Evolutionary conservation across 1,140 invertebrate species (phyloP).

Genomic region (Chironomus tepperi): DNA sequence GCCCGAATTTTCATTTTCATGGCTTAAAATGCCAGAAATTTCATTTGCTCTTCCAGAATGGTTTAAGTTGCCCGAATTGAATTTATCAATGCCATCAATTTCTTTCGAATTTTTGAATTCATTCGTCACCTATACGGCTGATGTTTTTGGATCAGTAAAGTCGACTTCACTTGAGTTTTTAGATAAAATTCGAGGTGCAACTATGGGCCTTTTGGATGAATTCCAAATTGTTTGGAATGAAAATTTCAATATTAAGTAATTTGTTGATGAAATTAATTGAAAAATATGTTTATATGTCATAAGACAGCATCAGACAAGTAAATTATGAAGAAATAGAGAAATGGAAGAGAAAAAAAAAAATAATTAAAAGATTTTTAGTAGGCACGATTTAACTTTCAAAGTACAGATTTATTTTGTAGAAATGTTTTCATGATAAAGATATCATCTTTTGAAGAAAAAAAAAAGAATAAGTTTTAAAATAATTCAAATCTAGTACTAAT

Average conservation of each 20-base stretch:
- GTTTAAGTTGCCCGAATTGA: background rate
- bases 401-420: too few species aligned
- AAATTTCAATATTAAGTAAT: slow-evolving; percentile 7
- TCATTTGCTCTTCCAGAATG: background rate
- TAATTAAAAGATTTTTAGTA: background rate
- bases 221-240: slow-evolving; percentile 16
- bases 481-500: too few species aligned
- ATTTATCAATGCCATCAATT: slow-evolving; percentile 4
- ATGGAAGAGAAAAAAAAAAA: background rate
- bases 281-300: background rate
- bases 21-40: background rate
- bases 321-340: slow-evolving; percentile 1
- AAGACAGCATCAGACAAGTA: background rate
- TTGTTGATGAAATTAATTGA: background rate
- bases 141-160: background rate
- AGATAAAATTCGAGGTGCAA: background rate
- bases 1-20: background rate
- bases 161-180: background rate
- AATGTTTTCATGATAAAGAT: too few species aligned
- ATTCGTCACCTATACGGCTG: background rate
- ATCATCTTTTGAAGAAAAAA: too few species aligned
- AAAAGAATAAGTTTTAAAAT: too few species aligned
- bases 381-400: background rate
- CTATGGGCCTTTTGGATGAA: background rate
- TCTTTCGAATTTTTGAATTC: background rate